These are phyloP conservation scores for Pseudomugil gertrudae DNA, from an alignment of 2,797 vertebrate species.

Conservation along the genomic window DNA sequence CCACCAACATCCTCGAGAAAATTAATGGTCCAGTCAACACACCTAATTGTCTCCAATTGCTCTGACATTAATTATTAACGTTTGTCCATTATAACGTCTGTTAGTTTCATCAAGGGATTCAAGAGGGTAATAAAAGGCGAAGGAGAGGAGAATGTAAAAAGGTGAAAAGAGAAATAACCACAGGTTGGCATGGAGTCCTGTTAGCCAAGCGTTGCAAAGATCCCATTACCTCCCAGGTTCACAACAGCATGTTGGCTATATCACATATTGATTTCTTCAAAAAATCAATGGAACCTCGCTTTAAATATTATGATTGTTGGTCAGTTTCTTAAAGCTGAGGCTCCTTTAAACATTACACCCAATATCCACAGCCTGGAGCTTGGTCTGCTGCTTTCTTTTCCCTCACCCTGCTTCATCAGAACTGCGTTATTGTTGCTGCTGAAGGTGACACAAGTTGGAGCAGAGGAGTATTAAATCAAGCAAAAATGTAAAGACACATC, in stretches of 20 bases:
- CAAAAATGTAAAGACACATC: conserved; percentile 12
- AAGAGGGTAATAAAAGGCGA: conserved; percentile 40
- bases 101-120: conserved; percentile 66
- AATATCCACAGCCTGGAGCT: conserved; percentile 41
- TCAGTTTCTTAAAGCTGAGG: conserved; percentile 61
- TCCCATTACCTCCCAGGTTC: conserved; percentile 77
- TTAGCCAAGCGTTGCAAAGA: conserved; percentile 78
- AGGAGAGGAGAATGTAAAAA: conserved; percentile 41
- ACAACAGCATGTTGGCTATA: conserved; percentile 75
- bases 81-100: conserved; percentile 66
- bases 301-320: conserved; percentile 83
- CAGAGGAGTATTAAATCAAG: conserved; percentile 13
- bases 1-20: conserved; percentile 65
- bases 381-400: conserved; percentile 33
- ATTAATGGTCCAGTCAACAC: conserved; percentile 82
- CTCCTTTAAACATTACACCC: conserved; percentile 51
- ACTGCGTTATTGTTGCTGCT: conserved; percentile 20
- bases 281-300: conserved; percentile 80
- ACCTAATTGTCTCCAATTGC: conserved; percentile 87
- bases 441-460: conserved; percentile 28
- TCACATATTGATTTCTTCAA: conserved; percentile 83
- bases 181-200: conserved; percentile 70
- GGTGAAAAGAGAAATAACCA: conserved; percentile 65
- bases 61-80: conserved; percentile 87
- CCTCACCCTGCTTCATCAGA: conserved; percentile 30